phyloP scores from a whole-genome alignment of 2,113 vertebrate genomes.

The Pollimyrus isidori region DNA sequence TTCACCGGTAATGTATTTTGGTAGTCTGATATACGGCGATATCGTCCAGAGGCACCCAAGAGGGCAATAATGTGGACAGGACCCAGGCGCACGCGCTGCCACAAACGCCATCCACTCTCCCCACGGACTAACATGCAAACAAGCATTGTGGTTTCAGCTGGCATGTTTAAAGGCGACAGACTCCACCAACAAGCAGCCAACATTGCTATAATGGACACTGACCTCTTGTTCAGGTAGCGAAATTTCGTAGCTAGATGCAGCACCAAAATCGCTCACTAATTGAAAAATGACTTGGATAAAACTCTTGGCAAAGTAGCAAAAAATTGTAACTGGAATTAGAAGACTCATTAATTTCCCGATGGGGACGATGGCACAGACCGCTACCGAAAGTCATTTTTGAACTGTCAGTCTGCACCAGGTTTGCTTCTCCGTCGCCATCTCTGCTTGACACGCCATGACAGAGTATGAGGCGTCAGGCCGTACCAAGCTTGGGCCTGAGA shows the following conservation, averaged over 20 bases:
- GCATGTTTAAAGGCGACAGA: not conserved
- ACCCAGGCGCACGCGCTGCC: constrained; percentile 18
- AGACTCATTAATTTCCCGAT: not conserved
- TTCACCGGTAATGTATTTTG: not conserved
- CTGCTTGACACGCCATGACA: not conserved
- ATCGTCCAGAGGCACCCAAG: not conserved
- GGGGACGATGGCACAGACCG: not conserved
- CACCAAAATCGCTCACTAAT: not conserved
- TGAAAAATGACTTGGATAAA: not conserved
- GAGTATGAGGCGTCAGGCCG: not conserved
- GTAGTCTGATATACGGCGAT: not conserved
- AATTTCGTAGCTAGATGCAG: not conserved
- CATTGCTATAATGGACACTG: not conserved
- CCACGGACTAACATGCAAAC: not conserved
- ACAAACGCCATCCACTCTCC: not conserved
- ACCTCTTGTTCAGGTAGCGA: not conserved
- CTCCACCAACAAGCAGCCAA: not conserved
- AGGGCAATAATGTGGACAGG: not conserved
- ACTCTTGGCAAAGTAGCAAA: not conserved
- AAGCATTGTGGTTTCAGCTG: not conserved
- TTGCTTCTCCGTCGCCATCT: not conserved
- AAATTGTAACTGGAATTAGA: not conserved
- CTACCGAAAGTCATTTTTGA: not conserved
- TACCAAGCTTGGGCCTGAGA: not conserved
- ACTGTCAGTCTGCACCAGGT: not conserved